Conservation (phyloP, 2,797 vertebrate genomes). For the Sebastes trivittatus region DNA sequence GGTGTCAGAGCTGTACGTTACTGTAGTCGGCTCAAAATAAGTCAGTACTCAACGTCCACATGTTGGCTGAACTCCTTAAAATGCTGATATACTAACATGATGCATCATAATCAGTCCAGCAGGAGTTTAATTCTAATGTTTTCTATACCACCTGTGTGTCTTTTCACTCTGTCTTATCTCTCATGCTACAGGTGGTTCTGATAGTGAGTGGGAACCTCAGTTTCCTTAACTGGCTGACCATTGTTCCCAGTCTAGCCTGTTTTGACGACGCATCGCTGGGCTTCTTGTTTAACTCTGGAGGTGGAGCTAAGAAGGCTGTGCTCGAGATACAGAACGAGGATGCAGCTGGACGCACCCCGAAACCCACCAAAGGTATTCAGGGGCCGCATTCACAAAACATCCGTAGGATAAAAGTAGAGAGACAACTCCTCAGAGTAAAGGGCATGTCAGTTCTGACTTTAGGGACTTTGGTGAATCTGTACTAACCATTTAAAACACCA, state of each 20-base stretch:
- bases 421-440: background rate
- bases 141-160: too few species aligned
- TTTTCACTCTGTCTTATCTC: background rate
- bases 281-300: conserved; percentile 79
- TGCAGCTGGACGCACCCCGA: background rate
- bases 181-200: conserved; percentile 82
- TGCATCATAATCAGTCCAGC: background rate
- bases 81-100: background rate
- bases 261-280: conserved; percentile 89
- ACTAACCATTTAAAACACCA: background rate
- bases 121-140: background rate
- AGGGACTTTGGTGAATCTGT: too few species aligned
- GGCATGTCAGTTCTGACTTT: background rate
- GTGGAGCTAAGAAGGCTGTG: conserved; percentile 67
- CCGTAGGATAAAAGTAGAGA: background rate
- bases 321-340: conserved; percentile 73
- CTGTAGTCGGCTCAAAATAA: background rate
- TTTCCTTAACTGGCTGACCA: conserved; percentile 97
- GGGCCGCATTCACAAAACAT: background rate
- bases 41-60: background rate
- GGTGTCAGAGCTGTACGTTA: background rate
- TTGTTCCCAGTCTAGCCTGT: conserved; percentile 92
- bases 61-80: background rate
- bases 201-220: conserved; percentile 95
- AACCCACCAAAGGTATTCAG: conserved; percentile 71